Evolutionary conservation across 2,888 invertebrate species (phyloP).

Genomic region (Lithosia quadra): DNA sequence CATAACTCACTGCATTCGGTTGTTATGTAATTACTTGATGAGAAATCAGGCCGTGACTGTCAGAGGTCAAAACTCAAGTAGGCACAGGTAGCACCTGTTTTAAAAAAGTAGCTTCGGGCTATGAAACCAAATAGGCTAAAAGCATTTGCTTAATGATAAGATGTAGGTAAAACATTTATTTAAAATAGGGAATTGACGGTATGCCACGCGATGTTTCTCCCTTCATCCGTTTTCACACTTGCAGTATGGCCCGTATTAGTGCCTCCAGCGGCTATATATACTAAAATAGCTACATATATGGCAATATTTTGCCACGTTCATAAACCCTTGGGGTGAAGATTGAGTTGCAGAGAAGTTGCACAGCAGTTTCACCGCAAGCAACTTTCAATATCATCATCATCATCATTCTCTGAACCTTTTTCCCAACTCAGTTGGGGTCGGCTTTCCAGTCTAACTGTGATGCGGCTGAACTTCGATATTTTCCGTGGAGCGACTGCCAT

Average conservation of each 20-base stretch:
- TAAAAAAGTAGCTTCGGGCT: background rate
- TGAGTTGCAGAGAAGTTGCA: background rate
- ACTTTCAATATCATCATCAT: background rate
- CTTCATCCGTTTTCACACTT: background rate
- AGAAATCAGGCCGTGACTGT: conserved; percentile 37
- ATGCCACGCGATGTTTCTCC: background rate
- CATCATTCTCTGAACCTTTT: too few relatives aligned
- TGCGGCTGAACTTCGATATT: too few relatives aligned
- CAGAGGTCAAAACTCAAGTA: conserved; percentile 29
- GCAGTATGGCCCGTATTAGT: too few relatives aligned
- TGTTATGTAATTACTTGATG: conserved; percentile 58
- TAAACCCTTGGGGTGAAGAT: background rate
- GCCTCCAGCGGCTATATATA: background rate
- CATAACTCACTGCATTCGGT: conserved; percentile 42
- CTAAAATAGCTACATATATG: background rate
- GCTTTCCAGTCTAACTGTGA: too few relatives aligned
- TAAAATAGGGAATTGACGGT: background rate
- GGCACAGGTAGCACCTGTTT: background rate
- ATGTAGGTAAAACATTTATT: background rate
- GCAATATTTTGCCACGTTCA: background rate
- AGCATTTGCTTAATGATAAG: background rate
- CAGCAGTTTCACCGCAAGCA: background rate
- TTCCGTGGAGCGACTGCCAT: too few relatives aligned
- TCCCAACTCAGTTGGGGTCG: too few relatives aligned
- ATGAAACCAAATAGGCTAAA: background rate